Conservation (phyloP, 2,888 invertebrate genomes). For the Heliothis peltigera region DNA sequence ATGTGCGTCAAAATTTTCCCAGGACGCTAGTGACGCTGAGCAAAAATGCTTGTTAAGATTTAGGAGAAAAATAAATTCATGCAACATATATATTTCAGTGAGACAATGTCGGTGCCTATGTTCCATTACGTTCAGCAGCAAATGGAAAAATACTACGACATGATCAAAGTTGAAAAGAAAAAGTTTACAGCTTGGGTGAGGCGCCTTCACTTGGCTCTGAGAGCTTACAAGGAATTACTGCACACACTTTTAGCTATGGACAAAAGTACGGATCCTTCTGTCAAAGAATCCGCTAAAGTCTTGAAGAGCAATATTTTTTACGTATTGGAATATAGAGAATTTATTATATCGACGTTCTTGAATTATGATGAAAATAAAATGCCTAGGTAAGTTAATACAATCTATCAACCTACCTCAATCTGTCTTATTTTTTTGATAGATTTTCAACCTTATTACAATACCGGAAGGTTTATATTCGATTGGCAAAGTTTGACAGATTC, state of each 20-base stretch:
- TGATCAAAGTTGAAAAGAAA: constrained; percentile 96
- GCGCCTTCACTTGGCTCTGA: constrained; percentile 95
- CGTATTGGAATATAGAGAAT: constrained; percentile 97
- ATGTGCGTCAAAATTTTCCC: no score
- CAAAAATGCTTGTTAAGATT: no score
- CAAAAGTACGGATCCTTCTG: constrained; percentile 91
- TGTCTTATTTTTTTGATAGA: no score
- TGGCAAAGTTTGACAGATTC: no score
- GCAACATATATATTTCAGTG: constrained; percentile 91
- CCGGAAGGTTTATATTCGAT: no score
- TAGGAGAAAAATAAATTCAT: background rate
- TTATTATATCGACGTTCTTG: constrained; percentile 94
- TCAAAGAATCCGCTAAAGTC: constrained; percentile 95
- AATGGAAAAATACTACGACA: constrained; percentile 95
- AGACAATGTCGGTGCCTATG: constrained; percentile 96
- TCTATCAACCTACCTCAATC: no score
- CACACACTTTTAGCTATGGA: constrained; percentile 96
- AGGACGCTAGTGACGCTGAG: no score
- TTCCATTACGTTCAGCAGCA: constrained; percentile 99
- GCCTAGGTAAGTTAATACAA: constrained; percentile 91
- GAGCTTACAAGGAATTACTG: constrained; percentile 95
- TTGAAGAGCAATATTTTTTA: constrained; percentile 98
- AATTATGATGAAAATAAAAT: constrained; percentile 96
- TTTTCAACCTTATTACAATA: no score
- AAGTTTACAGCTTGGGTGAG: constrained; percentile 95